phyloP scores from a whole-genome alignment of 2,113 vertebrate genomes.

The Setophaga coronata region DNA sequence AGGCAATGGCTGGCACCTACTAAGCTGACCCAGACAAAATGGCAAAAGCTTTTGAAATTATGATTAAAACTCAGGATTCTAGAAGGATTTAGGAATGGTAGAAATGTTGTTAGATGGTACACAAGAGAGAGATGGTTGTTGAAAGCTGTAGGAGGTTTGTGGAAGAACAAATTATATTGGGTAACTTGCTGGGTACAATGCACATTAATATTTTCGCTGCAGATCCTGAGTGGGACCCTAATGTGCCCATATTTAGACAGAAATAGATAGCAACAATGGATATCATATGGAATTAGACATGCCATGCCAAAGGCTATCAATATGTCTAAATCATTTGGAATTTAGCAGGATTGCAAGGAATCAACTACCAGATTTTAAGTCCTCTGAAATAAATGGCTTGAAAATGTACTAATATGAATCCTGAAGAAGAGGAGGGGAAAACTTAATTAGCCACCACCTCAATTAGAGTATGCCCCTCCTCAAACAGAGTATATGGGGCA shows the following conservation, averaged over 20 bases:
- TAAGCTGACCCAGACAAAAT: neutral
- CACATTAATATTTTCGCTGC: accelerated
- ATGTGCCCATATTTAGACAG: neutral
- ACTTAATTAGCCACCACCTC: too few relatives aligned
- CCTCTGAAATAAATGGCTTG: neutral
- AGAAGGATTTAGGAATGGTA: neutral
- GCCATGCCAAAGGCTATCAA: neutral
- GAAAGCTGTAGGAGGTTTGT: neutral
- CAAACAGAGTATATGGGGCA: too few relatives aligned
- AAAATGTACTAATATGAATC: neutral
- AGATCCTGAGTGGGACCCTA: neutral
- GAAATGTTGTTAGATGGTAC: neutral
- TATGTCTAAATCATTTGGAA: neutral
- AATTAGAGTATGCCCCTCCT: too few relatives aligned
- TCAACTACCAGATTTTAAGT: neutral
- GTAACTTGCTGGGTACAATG: neutral
- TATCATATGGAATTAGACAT: neutral
- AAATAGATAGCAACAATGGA: neutral
- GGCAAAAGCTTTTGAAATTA: neutral
- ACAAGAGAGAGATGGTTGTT: neutral
- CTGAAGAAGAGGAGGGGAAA: neutral
- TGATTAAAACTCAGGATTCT: neutral
- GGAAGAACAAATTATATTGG: neutral
- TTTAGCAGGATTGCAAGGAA: neutral
- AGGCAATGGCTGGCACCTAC: neutral